phyloP scores from a whole-genome alignment of 2,888 invertebrate species.

The Globia sparganii region DNA sequence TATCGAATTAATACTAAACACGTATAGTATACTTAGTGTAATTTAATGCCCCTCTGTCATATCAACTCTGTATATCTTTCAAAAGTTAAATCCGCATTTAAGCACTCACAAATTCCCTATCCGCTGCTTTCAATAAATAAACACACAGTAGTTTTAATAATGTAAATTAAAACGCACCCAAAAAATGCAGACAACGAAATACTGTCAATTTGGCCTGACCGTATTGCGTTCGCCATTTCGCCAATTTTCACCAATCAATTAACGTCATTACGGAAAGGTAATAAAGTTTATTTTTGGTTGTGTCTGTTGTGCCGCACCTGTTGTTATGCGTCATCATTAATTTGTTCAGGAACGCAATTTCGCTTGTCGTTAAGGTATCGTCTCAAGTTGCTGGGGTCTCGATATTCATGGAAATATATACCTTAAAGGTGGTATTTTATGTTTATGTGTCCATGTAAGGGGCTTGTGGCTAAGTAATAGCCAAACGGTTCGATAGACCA shows the following conservation, averaged over 20 bases:
- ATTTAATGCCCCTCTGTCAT: too few relatives aligned
- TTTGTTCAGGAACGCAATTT: constrained; percentile 56
- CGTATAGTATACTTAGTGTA: too few relatives aligned
- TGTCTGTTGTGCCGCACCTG: constrained; percentile 43
- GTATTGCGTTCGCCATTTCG: constrained; percentile 15
- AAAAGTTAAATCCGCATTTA: constrained; percentile 1
- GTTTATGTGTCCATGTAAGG: not conserved
- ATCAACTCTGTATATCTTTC: too few relatives aligned
- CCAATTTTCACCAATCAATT: constrained; percentile 21
- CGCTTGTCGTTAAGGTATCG: constrained; percentile 41
- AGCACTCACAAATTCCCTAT: not conserved
- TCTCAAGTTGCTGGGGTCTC: constrained; percentile 46
- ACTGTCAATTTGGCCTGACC: constrained; percentile 54
- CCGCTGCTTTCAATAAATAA: constrained; percentile 16
- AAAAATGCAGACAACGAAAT: constrained; percentile 19
- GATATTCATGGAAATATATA: constrained; percentile 33
- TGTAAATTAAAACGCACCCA: constrained; percentile 34
- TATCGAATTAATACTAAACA: too few relatives aligned
- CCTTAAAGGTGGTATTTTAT: constrained; percentile 9
- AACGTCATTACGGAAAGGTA: not conserved
- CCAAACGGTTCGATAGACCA: too few relatives aligned
- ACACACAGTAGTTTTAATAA: constrained; percentile 15
- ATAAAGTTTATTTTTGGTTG: constrained; percentile 39
- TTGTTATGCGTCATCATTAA: constrained; percentile 61
- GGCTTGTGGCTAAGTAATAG: too few relatives aligned